These are phyloP conservation scores for Theristus sp. DNA, from an alignment of 2,888 invertebrate genomes.

Conservation along the genomic window DNA sequence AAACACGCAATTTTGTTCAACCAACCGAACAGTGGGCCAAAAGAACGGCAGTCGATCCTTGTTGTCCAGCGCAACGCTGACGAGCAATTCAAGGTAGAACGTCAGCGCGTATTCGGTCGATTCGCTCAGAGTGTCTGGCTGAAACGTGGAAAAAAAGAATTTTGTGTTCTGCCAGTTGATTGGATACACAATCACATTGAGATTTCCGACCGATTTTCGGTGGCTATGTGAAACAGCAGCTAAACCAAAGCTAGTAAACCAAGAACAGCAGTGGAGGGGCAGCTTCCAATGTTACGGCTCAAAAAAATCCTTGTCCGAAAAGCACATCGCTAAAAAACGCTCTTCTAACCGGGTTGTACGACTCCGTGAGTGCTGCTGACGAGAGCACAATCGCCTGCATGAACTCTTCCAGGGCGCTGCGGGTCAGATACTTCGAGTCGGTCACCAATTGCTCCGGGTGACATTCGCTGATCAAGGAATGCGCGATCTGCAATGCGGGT, in stretches of 20 bases:
- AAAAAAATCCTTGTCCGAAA: too few species aligned
- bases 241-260: too few species aligned
- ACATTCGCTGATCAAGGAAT: slow-evolving; percentile 72
- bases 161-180: too few species aligned
- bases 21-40: slow-evolving; percentile 43
- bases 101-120: slow-evolving; percentile 63
- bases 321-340: too few species aligned
- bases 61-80: slow-evolving; percentile 84
- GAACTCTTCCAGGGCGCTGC: slow-evolving; percentile 52
- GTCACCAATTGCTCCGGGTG: slow-evolving; percentile 71
- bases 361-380: not conserved
- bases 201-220: too few species aligned
- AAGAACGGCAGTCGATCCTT: slow-evolving; percentile 39
- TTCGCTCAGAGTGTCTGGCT: not conserved
- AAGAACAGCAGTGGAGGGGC: too few species aligned
- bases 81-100: slow-evolving; percentile 75
- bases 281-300: too few species aligned
- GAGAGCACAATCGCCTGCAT: slow-evolving; percentile 44
- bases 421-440: slow-evolving; percentile 80
- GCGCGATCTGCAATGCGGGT: slow-evolving; percentile 42
- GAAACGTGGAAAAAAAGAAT: too few species aligned
- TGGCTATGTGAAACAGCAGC: too few species aligned
- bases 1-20: too few species aligned
- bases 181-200: too few species aligned
- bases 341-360: not conserved